Conservation (phyloP, 2,888 invertebrate species). For the Nemoura dubitans region DNA sequence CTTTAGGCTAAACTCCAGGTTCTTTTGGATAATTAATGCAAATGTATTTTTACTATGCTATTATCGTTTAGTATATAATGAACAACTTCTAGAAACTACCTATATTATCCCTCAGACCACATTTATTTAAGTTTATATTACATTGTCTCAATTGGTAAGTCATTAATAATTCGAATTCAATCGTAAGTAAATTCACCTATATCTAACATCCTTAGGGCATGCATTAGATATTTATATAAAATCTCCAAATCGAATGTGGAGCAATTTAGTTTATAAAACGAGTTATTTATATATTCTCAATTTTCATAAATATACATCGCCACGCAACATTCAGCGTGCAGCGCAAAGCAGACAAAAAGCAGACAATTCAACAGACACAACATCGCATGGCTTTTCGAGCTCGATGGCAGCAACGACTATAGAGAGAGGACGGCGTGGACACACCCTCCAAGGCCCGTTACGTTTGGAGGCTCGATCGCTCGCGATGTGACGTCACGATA, state of each 20-base stretch:
- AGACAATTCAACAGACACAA: neutral
- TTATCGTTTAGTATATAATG: too few species aligned
- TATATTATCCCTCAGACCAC: too few species aligned
- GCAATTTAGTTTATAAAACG: too few species aligned
- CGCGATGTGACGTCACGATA: neutral
- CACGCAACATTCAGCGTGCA: neutral
- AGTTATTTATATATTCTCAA: too few species aligned
- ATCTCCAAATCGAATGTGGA: too few species aligned
- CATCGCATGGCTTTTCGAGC: neutral
- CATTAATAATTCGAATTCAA: too few species aligned
- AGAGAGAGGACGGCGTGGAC: neutral
- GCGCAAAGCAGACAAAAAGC: neutral
- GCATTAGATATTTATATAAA: too few species aligned
- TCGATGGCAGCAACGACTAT: neutral
- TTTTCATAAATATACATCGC: neutral
- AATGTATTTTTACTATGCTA: neutral
- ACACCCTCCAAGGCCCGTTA: neutral
- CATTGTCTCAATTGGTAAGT: too few species aligned
- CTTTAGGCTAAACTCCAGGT: neutral
- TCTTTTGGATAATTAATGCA: neutral
- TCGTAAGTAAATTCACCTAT: too few species aligned
- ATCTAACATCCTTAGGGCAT: too few species aligned
- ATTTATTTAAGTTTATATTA: too few species aligned
- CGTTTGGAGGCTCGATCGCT: neutral
- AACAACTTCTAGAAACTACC: too few species aligned